phyloP scores from a whole-genome alignment of 2,797 vertebrate species.

The Pangasius krempfi region DNA sequence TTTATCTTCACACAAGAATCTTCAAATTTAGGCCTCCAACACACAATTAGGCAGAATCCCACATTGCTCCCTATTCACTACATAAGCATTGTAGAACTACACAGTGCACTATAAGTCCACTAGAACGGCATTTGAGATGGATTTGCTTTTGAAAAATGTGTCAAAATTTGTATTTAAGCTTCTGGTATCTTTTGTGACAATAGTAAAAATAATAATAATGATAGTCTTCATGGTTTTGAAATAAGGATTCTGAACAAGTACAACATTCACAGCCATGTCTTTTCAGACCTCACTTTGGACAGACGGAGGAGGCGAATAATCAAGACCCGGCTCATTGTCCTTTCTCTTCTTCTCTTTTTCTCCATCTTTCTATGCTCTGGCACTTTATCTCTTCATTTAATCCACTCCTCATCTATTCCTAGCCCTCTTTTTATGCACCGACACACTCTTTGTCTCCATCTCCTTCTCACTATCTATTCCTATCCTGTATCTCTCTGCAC shows the following conservation, averaged over 20 bases:
- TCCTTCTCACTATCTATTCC: slow-evolving; percentile 58
- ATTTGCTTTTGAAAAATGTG: background rate
- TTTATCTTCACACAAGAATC: background rate
- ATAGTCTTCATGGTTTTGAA: background rate
- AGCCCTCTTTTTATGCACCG: slow-evolving; percentile 62
- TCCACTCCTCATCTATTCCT: slow-evolving; percentile 56
- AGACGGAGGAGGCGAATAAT: background rate
- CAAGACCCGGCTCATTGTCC: slow-evolving; percentile 4
- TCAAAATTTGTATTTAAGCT: background rate
- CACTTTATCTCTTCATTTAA: slow-evolving; percentile 46
- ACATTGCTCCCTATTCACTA: background rate
- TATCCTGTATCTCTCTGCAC: slow-evolving; percentile 54
- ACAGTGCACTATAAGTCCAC: background rate
- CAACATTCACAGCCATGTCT: background rate
- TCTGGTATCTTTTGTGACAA: background rate
- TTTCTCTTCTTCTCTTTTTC: slow-evolving; percentile 52
- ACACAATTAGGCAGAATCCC: background rate
- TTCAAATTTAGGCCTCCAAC: too few relatives aligned
- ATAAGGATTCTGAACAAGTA: background rate
- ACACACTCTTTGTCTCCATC: slow-evolving; percentile 65
- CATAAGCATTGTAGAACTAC: background rate
- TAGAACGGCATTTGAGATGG: background rate
- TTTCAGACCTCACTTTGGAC: background rate
- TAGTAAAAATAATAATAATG: background rate
- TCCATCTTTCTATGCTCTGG: slow-evolving; percentile 25